These are phyloP conservation scores for Cryptus armator DNA, from an alignment of 2,888 invertebrate genomes.

Conservation along the genomic window DNA sequence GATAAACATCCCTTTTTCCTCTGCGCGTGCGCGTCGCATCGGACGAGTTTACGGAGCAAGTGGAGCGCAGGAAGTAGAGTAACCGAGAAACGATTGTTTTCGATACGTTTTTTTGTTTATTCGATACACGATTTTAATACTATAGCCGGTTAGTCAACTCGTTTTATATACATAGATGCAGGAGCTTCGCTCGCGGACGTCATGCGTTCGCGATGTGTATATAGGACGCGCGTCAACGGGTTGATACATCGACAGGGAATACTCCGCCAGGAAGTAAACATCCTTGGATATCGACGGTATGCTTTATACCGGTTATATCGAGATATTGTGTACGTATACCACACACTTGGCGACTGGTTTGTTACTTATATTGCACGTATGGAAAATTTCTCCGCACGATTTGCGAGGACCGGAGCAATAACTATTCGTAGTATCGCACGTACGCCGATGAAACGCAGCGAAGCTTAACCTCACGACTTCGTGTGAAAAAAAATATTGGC, in stretches of 20 bases:
- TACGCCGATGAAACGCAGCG: background rate
- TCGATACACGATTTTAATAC: background rate
- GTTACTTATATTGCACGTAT: background rate
- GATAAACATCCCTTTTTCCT: slow-evolving; percentile 19
- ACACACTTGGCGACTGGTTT: background rate
- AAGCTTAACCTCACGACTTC: background rate
- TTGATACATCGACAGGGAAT: slow-evolving; percentile 54
- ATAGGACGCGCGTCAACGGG: slow-evolving; percentile 36
- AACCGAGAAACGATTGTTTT: background rate
- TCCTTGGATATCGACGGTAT: slow-evolving; percentile 52
- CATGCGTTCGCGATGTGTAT: slow-evolving; percentile 3
- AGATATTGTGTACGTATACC: slow-evolving; percentile 21
- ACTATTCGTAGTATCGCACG: slow-evolving; percentile 19
- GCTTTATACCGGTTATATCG: slow-evolving; percentile 50
- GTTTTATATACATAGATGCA: background rate
- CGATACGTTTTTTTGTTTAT: background rate
- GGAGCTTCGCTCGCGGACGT: slow-evolving; percentile 15
- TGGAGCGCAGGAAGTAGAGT: background rate
- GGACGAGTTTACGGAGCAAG: background rate
- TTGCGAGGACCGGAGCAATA: slow-evolving; percentile 25
- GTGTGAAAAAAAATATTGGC: slow-evolving; percentile 16
- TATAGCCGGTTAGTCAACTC: slow-evolving; percentile 35
- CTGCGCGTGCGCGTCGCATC: background rate
- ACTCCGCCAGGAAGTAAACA: slow-evolving; percentile 65
- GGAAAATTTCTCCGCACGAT: slow-evolving; percentile 44